Evolutionary conservation across 2,888 invertebrate genomes (phyloP).

Genomic region (Antheraea yamamai): DNA sequence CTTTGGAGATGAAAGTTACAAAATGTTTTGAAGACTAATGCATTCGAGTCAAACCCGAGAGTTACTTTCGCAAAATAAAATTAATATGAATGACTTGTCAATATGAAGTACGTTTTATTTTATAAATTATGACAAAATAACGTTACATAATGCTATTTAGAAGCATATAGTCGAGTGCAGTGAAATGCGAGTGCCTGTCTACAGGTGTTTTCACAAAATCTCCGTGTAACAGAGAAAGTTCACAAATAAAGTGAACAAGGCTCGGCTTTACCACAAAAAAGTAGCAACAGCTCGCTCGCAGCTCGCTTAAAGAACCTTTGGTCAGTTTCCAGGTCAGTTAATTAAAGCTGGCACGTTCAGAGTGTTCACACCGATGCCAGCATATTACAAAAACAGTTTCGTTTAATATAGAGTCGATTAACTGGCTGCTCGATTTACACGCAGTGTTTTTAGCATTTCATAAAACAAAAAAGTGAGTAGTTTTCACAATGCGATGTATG

Average conservation of each 20-base stretch:
- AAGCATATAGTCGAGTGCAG: conserved; percentile 16
- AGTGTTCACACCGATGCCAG: too few relatives aligned
- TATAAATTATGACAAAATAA: neutral
- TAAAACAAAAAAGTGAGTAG: too few relatives aligned
- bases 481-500: too few relatives aligned
- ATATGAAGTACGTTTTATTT: conserved; percentile 10
- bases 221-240: conserved; percentile 36
- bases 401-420: too few relatives aligned
- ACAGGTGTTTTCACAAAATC: conserved; percentile 31
- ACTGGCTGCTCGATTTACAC: too few relatives aligned
- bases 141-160: conserved; percentile 12
- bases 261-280: neutral
- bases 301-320: neutral
- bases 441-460: too few relatives aligned
- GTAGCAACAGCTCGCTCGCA: neutral
- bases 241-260: conserved; percentile 23
- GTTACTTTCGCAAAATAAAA: neutral
- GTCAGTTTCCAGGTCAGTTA: too few relatives aligned
- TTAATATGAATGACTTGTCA: neutral
- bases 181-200: conserved; percentile 27
- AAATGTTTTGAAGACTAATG: too few relatives aligned
- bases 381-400: too few relatives aligned
- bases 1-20: too few relatives aligned
- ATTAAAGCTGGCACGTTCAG: too few relatives aligned
- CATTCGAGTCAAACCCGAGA: neutral